phyloP scores from a whole-genome alignment of 2,113 vertebrate species.

The Quiscalus mexicanus region DNA sequence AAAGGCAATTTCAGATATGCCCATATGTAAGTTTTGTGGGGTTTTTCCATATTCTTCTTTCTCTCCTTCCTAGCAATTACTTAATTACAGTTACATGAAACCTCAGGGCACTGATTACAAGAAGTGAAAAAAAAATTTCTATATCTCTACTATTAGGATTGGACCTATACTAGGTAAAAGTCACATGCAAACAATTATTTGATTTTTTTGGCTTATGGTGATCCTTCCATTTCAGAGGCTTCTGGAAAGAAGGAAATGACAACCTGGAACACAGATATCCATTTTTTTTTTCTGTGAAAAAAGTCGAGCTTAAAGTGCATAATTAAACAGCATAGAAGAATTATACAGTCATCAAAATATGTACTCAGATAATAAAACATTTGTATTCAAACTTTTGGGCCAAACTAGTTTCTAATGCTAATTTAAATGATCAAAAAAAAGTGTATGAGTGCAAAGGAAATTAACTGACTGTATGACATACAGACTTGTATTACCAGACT shows the following conservation, averaged over 20 bases:
- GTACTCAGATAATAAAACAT: background rate
- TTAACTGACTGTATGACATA: background rate
- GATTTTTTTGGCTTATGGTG: background rate
- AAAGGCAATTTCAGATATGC: background rate
- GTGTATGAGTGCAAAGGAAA: background rate
- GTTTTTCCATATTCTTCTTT: background rate
- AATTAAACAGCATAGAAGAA: background rate
- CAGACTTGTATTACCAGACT: background rate
- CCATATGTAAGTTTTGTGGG: fast-evolving
- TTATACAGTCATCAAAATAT: background rate
- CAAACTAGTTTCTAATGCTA: background rate
- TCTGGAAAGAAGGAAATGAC: background rate
- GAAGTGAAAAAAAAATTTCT: background rate
- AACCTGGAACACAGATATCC: background rate
- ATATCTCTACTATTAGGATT: background rate
- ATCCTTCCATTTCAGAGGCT: background rate
- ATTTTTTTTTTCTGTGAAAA: background rate
- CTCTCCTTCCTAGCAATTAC: background rate
- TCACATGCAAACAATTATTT: background rate
- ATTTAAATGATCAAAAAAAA: background rate
- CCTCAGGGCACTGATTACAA: background rate
- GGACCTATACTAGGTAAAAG: background rate
- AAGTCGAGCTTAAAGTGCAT: background rate
- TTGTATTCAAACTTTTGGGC: background rate
- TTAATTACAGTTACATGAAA: background rate